These are phyloP conservation scores for Drosophila flavopinicola DNA, from an alignment of 2,888 invertebrate genomes.

Conservation along the genomic window DNA sequence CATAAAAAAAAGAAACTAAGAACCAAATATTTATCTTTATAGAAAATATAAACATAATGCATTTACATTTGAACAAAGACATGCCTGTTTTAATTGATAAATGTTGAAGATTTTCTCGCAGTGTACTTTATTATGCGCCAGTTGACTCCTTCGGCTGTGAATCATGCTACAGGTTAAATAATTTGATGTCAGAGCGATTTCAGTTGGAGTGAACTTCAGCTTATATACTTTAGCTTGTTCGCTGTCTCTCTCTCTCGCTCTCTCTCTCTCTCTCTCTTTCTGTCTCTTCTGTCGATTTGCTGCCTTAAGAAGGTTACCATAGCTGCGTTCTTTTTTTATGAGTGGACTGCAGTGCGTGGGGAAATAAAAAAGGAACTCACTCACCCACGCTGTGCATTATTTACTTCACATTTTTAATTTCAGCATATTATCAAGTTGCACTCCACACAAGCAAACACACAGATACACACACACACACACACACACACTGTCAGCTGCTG, in stretches of 20 bases:
- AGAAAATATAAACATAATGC: background rate
- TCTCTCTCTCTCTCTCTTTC: background rate
- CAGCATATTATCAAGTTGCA: conserved; percentile 49
- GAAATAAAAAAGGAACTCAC: conserved; percentile 3
- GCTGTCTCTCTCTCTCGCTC: background rate
- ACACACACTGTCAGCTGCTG: conserved; percentile 29
- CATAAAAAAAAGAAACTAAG: too few species aligned
- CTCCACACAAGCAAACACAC: conserved; percentile 8
- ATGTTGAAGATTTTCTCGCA: background rate
- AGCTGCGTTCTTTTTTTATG: conserved; percentile 8
- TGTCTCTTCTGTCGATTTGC: background rate
- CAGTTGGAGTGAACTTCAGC: conserved; percentile 8
- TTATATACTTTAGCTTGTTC: too few species aligned
- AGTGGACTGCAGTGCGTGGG: conserved; percentile 1
- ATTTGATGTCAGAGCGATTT: conserved; percentile 21
- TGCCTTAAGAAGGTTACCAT: conserved; percentile 24
- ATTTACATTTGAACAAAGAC: too few species aligned
- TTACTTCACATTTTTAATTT: conserved; percentile 41
- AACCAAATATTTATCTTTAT: too few species aligned
- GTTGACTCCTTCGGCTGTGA: background rate
- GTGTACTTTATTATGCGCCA: background rate
- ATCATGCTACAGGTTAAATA: conserved; percentile 33
- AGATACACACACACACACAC: background rate
- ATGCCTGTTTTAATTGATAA: too few species aligned
- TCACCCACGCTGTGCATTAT: conserved; percentile 26